Conservation (phyloP, 2,113 vertebrate species). For the Puffinus mauretanicus region DNA sequence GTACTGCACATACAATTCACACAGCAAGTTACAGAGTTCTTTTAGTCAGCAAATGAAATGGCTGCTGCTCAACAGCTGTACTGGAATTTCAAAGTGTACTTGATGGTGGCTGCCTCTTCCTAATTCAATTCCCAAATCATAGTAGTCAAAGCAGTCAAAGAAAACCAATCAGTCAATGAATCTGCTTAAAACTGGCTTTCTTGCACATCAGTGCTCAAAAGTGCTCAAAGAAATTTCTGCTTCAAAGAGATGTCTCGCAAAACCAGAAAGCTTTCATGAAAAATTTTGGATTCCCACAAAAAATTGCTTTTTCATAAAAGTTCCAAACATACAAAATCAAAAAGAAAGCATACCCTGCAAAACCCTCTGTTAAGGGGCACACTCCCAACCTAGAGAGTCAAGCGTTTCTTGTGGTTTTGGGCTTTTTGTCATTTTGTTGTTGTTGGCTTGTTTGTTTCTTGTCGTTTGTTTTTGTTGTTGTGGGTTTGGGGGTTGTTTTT, state of each 20-base stretch:
- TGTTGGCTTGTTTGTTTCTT: too few species aligned
- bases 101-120: background rate
- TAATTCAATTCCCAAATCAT: background rate
- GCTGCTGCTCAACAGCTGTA: background rate
- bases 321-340: background rate
- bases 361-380: accelerated
- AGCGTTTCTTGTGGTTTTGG: background rate
- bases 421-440: background rate
- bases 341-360: background rate
- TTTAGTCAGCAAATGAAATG: background rate
- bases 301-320: accelerated
- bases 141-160: background rate
- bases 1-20: background rate
- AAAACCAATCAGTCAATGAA: background rate
- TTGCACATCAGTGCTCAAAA: background rate
- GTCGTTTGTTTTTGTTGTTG: background rate
- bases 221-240: background rate
- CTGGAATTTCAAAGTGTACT: background rate
- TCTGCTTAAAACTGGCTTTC: background rate
- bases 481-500: too few species aligned
- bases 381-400: background rate
- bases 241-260: background rate
- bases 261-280: background rate
- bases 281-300: background rate
- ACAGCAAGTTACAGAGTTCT: background rate